A percentile compares a stretch with the other conserved stretches of the same genome.
Evolutionary conservation across 2,888 invertebrate genomes (phyloP).

Genomic region (Rhingia rostrata): DNA sequence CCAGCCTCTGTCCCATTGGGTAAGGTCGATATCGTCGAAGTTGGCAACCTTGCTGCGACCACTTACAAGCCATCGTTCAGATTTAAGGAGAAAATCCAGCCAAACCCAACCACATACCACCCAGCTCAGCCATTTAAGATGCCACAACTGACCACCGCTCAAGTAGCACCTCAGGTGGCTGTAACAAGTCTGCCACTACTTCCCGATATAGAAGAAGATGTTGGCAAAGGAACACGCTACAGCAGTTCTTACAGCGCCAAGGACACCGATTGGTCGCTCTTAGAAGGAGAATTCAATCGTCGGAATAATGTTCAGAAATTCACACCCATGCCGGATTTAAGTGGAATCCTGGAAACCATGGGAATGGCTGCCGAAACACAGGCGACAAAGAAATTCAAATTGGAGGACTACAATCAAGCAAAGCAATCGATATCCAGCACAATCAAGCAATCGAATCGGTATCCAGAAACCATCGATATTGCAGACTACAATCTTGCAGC

Average conservation of each 20-base stretch:
- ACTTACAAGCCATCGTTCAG: constrained; percentile 83
- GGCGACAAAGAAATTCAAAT: constrained; percentile 77
- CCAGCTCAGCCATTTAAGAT: constrained; percentile 72
- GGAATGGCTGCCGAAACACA: constrained; percentile 79
- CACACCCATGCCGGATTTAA: constrained; percentile 66
- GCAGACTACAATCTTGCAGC: constrained; percentile 77
- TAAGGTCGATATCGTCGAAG: constrained; percentile 77
- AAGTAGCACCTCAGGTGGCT: constrained; percentile 72
- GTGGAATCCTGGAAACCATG: constrained; percentile 82
- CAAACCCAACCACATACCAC: constrained; percentile 75
- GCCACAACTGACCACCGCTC: constrained; percentile 77
- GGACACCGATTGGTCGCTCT: constrained; percentile 78
- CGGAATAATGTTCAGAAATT: constrained; percentile 39
- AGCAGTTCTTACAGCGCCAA: constrained; percentile 83
- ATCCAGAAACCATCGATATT: constrained; percentile 75
- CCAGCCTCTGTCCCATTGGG: constrained; percentile 78
- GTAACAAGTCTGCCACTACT: constrained; percentile 57
- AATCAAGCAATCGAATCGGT: constrained; percentile 66
- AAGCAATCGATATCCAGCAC: constrained; percentile 78
- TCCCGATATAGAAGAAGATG: constrained; percentile 52
- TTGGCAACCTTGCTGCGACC: constrained; percentile 81
- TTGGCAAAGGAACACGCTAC: constrained; percentile 77
- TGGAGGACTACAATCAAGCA: constrained; percentile 79
- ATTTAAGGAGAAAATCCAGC: constrained; percentile 66
- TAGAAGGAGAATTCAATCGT: constrained; percentile 53